A percentile compares a stretch with the other conserved stretches of the same genome.
Conservation (phyloP, 2,888 invertebrate genomes). For the Coleophora flavipennella region DNA sequence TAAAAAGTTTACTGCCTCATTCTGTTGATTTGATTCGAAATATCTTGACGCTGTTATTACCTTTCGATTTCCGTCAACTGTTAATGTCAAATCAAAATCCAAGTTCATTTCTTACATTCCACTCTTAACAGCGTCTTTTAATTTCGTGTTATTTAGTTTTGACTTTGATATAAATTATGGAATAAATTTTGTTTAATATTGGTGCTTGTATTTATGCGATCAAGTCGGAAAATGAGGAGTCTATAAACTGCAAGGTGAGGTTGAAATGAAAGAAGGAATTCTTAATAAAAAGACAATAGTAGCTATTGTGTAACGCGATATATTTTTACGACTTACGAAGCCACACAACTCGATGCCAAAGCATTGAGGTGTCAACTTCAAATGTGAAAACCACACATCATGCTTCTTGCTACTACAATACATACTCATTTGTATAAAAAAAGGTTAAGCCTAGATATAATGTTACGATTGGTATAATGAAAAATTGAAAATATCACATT, state of each 20-base stretch:
- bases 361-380: conserved; percentile 58
- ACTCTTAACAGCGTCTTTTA: conserved; percentile 2
- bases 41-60: conserved; percentile 11
- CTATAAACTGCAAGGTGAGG: background rate
- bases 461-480: no score
- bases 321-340: conserved; percentile 67
- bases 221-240: no score
- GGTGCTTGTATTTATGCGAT: background rate
- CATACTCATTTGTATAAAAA: no score
- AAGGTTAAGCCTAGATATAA: no score
- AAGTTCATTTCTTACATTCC: background rate
- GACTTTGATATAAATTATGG: no score
- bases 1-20: conserved; percentile 38
- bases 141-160: no score
- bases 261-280: conserved; percentile 35
- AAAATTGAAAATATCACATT: no score
- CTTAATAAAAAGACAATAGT: conserved; percentile 56
- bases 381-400: conserved; percentile 47
- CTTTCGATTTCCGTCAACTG: conserved; percentile 10
- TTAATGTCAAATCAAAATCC: background rate
- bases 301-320: conserved; percentile 65
- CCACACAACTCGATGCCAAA: conserved; percentile 49
- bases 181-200: conserved; percentile 14
- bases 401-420: conserved; percentile 21
- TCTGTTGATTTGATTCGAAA: conserved; percentile 19